Evolutionary conservation across 2,888 invertebrate genomes (phyloP), one percentile per base, ranked within the genome.

Genomic region (Pheosia gnoma): DNA sequence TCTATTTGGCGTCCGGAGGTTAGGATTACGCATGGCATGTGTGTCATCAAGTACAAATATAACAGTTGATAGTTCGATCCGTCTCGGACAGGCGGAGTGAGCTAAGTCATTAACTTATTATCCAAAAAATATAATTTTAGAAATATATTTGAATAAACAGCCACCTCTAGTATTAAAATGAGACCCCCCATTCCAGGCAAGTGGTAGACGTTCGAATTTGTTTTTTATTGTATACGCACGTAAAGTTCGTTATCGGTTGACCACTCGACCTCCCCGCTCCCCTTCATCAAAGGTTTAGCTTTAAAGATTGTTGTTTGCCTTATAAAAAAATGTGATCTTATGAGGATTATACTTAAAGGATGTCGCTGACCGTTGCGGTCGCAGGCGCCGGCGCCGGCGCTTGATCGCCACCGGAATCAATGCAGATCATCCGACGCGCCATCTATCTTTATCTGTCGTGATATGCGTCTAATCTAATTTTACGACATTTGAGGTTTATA

Each of bases 301-400:
- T 93, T 93, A 93, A 93, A 86, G 77, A 92, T 92, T 93, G 92
- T 93, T 92, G 92, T 93, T 93, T 93, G 93, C 93, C 93, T 93
- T 93, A 92, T 88, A 88, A 87, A 87, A 87, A 89, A 93, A 91
- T 93, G 93, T 93, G 93, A 93, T 93, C 91, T 92, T 93, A 90
- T 90, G 93, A 93, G 87, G 89, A 87, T 87, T 92, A 88, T 91
- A 91, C 88, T 88, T 86, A 84, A 91, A 87, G 85, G 90, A 83
- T 87, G 84, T 85, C 81, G 81, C 81, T 79, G 80, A 78, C 68
- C 74, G 82, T 78, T 79, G 87, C 81, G 81, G 74, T 67, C 83
- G 85, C 80, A 81, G 81, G 69, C 63, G 5, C 5, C 4, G 81
- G 69, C 63, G 5, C 5, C 4, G 11, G 11, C n/a, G 47, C n/a